These are phyloP conservation scores for Drosophila ananassae DNA, from an alignment of 1,140 invertebrate genomes.

Conservation along the genomic window DNA sequence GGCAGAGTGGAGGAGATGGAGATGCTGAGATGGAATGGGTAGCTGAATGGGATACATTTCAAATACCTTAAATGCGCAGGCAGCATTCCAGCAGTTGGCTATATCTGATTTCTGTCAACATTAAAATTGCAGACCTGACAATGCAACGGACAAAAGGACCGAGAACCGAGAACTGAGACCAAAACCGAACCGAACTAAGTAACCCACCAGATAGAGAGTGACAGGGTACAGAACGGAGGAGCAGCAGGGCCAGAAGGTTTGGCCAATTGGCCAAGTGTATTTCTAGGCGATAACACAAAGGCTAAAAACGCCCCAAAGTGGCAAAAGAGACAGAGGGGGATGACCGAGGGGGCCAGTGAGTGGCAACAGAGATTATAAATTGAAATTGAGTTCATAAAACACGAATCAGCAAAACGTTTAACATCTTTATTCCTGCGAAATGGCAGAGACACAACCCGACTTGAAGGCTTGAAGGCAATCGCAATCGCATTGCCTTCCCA, in stretches of 20 bases:
- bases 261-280: conserved; percentile 71
- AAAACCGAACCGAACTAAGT: conserved; percentile 61
- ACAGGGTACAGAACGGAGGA: conserved; percentile 39
- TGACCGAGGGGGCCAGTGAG: conserved; percentile 50
- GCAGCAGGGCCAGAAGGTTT: conserved; percentile 1
- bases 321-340: neutral
- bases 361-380: conserved; percentile 83
- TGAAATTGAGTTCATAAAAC: conserved; percentile 84
- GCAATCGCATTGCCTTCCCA: conserved; percentile 44
- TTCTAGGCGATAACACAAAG: conserved; percentile 73
- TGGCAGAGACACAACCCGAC: conserved; percentile 55
- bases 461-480: conserved; percentile 30
- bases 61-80: conserved; percentile 80
- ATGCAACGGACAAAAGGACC: conserved; percentile 59
- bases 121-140: conserved; percentile 82
- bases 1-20: conserved; percentile 9
- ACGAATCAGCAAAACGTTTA: conserved; percentile 84
- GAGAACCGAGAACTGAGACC: conserved; percentile 26
- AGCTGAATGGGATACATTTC: conserved; percentile 62
- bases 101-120: conserved; percentile 82
- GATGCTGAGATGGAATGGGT: conserved; percentile 13
- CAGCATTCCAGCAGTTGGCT: conserved; percentile 77
- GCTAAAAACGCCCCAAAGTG: conserved; percentile 69
- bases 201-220: conserved; percentile 67
- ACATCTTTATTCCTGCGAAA: conserved; percentile 83